Conservation (phyloP, 1,140 invertebrate species). For the Psix sp. region DNA sequence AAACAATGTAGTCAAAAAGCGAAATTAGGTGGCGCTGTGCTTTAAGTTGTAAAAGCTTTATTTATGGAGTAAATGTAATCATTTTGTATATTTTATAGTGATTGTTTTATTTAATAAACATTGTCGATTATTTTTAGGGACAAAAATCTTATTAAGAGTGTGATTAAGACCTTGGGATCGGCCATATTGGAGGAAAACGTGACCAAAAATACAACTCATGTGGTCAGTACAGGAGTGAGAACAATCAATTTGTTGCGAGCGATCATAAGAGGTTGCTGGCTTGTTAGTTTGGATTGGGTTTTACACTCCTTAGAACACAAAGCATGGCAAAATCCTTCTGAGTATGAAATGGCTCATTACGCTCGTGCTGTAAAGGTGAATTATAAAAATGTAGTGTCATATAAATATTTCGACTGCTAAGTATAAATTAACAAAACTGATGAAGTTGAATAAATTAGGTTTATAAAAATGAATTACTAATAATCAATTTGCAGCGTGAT, state of each 20-base stretch:
- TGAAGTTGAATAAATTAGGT: too few relatives aligned
- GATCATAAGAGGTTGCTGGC: conserved; percentile 76
- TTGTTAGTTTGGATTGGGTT: conserved; percentile 73
- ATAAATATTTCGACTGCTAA: background rate
- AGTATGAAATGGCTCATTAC: conserved; percentile 73
- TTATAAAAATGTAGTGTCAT: background rate
- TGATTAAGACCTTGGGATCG: conserved; percentile 63
- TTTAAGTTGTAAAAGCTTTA: too few relatives aligned
- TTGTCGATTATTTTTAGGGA: conserved; percentile 62
- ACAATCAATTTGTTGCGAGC: conserved; percentile 75
- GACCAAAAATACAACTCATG: conserved; percentile 71
- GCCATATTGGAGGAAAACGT: conserved; percentile 67
- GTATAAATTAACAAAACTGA: too few relatives aligned
- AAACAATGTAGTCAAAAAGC: too few relatives aligned
- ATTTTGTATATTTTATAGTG: too few relatives aligned
- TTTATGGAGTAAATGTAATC: too few relatives aligned
- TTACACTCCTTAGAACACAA: conserved; percentile 67
- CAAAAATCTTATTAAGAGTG: conserved; percentile 65
- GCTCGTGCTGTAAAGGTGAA: conserved; percentile 68
- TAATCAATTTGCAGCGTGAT: too few relatives aligned
- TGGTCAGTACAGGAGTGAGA: conserved; percentile 72
- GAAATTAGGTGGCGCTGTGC: too few relatives aligned
- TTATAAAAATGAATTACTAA: too few relatives aligned
- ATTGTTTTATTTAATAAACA: conserved; percentile 12
- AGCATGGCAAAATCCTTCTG: conserved; percentile 67